Percentiles rank a stretch among this genome's conserved stretches.
These are phyloP conservation scores for Xestia xanthographa DNA, from an alignment of 2,888 invertebrate species.

Conservation along the genomic window DNA sequence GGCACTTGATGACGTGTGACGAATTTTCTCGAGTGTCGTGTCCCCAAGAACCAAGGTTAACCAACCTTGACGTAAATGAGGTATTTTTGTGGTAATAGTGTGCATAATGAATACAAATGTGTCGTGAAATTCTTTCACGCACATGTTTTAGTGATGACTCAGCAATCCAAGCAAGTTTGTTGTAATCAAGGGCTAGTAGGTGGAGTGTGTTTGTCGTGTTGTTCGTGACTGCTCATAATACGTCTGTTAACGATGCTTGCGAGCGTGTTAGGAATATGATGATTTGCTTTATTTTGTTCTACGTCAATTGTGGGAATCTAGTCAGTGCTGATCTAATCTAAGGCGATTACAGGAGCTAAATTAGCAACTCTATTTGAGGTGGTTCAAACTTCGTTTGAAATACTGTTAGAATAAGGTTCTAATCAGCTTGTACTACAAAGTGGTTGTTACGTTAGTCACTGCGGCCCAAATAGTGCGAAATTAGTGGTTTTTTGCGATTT, in stretches of 20 bases:
- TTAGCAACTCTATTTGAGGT: too few species aligned
- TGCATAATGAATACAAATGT: conserved; percentile 39
- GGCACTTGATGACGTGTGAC: not conserved
- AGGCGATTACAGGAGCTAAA: too few species aligned
- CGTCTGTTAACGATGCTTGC: not conserved
- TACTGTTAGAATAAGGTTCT: too few species aligned
- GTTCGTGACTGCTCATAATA: conserved; percentile 9
- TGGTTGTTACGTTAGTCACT: too few species aligned
- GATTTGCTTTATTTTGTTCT: not conserved
- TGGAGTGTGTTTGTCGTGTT: not conserved
- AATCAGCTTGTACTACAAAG: too few species aligned
- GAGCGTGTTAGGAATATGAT: not conserved
- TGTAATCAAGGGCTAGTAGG: conserved; percentile 19
- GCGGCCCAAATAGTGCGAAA: too few species aligned
- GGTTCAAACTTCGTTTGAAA: too few species aligned
- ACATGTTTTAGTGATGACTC: conserved; percentile 7
- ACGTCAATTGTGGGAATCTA: not conserved
- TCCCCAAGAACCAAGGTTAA: conserved; percentile 11
- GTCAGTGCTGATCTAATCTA: too few species aligned
- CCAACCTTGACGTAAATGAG: not conserved
- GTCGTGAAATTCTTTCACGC: conserved; percentile 43
- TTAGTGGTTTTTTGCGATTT: too few species aligned
- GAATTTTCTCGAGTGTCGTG: not conserved
- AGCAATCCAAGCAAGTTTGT: conserved; percentile 8
- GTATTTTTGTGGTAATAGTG: conserved; percentile 24